A percentile compares a stretch with the other conserved stretches of the same genome.
These are phyloP conservation scores for Pseudachorutes palmiensis DNA, from an alignment of 1,140 invertebrate species.

Conservation along the genomic window DNA sequence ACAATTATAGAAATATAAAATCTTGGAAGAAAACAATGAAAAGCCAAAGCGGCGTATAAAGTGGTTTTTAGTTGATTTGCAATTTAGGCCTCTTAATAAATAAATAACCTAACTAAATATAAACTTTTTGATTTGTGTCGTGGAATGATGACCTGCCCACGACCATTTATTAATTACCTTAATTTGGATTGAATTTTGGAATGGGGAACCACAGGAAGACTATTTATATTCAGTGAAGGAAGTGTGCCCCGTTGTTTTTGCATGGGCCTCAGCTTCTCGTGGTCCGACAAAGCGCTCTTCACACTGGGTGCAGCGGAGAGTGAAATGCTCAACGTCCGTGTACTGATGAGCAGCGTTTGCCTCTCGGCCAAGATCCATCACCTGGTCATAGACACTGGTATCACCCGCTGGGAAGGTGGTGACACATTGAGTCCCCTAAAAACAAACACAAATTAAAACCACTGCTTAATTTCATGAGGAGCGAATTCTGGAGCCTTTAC, in stretches of 20 bases:
- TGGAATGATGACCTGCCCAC: neutral
- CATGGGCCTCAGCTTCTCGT: slow-evolving; percentile 70
- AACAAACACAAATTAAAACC: slow-evolving; percentile 30
- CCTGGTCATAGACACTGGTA: slow-evolving; percentile 61
- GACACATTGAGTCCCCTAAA: slow-evolving; percentile 57
- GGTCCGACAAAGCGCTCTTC: slow-evolving; percentile 64
- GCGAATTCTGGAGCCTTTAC: slow-evolving; percentile 42
- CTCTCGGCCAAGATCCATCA: slow-evolving; percentile 73
- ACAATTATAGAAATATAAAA: neutral
- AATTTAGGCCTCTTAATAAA: neutral
- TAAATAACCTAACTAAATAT: neutral
- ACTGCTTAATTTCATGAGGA: slow-evolving; percentile 19
- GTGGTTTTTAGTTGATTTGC: neutral
- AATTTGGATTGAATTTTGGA: neutral
- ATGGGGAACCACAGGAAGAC: neutral
- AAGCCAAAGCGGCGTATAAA: neutral
- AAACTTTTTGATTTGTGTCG: neutral
- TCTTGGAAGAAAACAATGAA: neutral
- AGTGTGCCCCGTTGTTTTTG: slow-evolving; percentile 70
- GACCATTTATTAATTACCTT: neutral
- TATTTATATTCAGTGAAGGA: slow-evolving; percentile 66
- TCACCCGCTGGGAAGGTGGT: slow-evolving; percentile 75
- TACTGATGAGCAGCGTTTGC: slow-evolving; percentile 78
- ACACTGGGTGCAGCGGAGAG: slow-evolving; percentile 71
- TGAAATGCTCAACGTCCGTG: slow-evolving; percentile 81